Base-by-base conservation (phyloP, 1,140 invertebrate genomes). In the Sinonovacula constricta region DNA sequence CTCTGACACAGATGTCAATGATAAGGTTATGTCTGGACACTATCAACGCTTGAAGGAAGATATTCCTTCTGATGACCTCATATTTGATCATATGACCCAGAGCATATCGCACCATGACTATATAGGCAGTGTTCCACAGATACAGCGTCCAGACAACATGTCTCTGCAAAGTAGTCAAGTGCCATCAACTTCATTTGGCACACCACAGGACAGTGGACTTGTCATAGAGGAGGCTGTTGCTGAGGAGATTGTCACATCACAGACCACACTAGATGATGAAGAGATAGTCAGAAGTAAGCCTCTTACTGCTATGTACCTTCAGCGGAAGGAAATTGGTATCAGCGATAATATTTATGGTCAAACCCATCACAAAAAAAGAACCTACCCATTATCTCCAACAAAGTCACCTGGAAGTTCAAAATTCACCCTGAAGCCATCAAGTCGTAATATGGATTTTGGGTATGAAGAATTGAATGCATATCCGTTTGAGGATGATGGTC, bases 51-150 rank as follows among this genome's bases (percentile, higher is more conserved):
- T 75, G 26, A 67, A 76, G 53, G 3, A 18, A 28, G 72, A 76
- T 39, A 31, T 14, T 60, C 18, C 59, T 5, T 34, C 72, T 1
- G 62, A 65, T 39, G 72, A 76, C 49, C 31, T 76, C 18, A 66
- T 76, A 2, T 45, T 53, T 28, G 71, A 51, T 33, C 36, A 57
- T 24, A 30, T 76, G 7, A 76, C 30, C 49, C 72, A 66, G 28
- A 76, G 72, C 39, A 76, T 76, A 7, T 76, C 60, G 14, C 72
- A 76, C 28, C 72, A 76, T 66, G 72, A 76, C 28, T 76, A 76
- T 49, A 76, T 59, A n/a, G 39, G 39, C 10, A 24, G 62, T 53
- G 60, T 76, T 67, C 72, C 72, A 66, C 22, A 65, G 1, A 66
- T 76, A 0, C 63, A 66, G 7, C 39, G 39, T 45, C 39, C 39